Evolutionary conservation across 2,888 invertebrate species (phyloP).

Genomic region (Acanthosepion pharaonis): DNA sequence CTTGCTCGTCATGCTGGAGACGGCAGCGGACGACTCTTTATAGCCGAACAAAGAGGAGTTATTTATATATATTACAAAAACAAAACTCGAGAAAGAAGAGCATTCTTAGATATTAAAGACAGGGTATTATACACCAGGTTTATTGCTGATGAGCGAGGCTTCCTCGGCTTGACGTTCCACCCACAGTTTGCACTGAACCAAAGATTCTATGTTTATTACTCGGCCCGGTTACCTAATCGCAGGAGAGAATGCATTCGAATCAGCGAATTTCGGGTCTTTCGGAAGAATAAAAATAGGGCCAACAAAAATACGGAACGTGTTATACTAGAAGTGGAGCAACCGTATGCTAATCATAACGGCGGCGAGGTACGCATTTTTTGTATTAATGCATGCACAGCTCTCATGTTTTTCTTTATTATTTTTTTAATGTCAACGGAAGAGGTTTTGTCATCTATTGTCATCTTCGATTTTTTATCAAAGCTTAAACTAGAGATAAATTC

Average conservation of each 20-base stretch:
- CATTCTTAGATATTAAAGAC: slow-evolving; percentile 63
- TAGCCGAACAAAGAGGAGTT: slow-evolving; percentile 69
- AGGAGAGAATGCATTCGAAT: slow-evolving; percentile 57
- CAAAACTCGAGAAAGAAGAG: slow-evolving; percentile 55
- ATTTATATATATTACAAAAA: slow-evolving; percentile 62
- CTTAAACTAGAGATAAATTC: no score
- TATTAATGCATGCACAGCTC: neutral
- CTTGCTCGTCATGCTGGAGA: slow-evolving; percentile 66
- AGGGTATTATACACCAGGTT: slow-evolving; percentile 55
- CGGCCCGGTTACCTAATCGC: slow-evolving; percentile 48
- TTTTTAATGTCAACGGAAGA: neutral
- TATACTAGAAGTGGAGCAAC: slow-evolving; percentile 66
- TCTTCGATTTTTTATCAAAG: no score
- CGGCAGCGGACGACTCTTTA: slow-evolving; percentile 65
- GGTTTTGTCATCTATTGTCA: no score
- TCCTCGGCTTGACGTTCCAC: slow-evolving; percentile 69
- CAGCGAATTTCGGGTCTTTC: slow-evolving; percentile 59
- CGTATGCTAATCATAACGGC: slow-evolving; percentile 72
- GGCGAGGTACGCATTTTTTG: slow-evolving; percentile 66
- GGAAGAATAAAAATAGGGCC: slow-evolving; percentile 59
- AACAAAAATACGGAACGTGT: slow-evolving; percentile 59
- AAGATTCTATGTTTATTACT: slow-evolving; percentile 69
- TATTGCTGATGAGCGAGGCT: slow-evolving; percentile 66
- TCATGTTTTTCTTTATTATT: neutral
- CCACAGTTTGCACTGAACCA: slow-evolving; percentile 66